phyloP scores from a whole-genome alignment of 1,140 invertebrate genomes.

The Drosophila cardini region DNA sequence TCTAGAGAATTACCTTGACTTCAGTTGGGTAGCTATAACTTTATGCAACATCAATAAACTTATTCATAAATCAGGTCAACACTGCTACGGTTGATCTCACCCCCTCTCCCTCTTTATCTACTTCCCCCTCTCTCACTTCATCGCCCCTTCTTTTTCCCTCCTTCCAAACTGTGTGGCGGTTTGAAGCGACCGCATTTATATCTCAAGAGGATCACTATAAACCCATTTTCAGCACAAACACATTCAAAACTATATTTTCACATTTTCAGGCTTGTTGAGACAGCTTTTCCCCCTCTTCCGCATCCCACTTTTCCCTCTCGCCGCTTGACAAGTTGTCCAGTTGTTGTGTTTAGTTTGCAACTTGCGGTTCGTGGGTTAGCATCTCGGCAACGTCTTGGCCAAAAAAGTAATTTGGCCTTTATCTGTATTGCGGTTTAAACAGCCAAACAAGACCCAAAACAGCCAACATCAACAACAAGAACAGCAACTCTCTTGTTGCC shows the following conservation, averaged over 20 bases:
- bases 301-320: not conserved
- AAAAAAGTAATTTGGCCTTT: constrained; percentile 81
- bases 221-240: constrained; percentile 57
- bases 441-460: constrained; percentile 52
- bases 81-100: not conserved
- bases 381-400: constrained; percentile 71
- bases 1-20: constrained; percentile 3
- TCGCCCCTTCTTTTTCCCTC: too few species aligned
- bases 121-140: not conserved
- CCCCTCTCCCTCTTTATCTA: not conserved
- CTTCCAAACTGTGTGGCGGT: not conserved
- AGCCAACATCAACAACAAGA: constrained; percentile 11
- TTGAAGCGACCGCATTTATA: constrained; percentile 25
- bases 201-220: constrained; percentile 73
- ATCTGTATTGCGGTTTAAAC: constrained; percentile 80
- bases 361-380: constrained; percentile 64
- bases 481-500: constrained; percentile 13
- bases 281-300: not conserved
- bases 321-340: constrained; percentile 37
- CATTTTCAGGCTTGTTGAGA: constrained; percentile 20
- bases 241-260: constrained; percentile 57
- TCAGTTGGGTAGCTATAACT: constrained; percentile 3
- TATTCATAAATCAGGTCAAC: constrained; percentile 62
- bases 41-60: constrained; percentile 39
- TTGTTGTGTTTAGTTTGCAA: constrained; percentile 70